Conservation (phyloP, 2,888 invertebrate species). For the Punctoribates punctum region DNA sequence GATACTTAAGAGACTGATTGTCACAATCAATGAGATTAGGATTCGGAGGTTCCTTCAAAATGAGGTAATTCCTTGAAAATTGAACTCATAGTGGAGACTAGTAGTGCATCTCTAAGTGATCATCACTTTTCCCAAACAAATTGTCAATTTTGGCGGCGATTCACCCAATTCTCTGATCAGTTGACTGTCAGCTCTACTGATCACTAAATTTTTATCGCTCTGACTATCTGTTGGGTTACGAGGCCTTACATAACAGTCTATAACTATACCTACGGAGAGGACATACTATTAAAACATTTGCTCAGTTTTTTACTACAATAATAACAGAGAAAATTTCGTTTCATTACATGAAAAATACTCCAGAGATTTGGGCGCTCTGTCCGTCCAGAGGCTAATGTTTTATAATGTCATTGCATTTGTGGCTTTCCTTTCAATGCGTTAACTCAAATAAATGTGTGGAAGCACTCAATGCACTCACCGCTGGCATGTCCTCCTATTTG, state of each 20-base stretch:
- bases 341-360: constrained; percentile 21
- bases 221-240: neutral
- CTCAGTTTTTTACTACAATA: neutral
- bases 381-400: neutral
- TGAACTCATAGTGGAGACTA: neutral
- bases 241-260: neutral
- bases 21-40: constrained; percentile 18
- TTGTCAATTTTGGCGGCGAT: constrained; percentile 34
- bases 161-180: constrained; percentile 18
- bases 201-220: constrained; percentile 32
- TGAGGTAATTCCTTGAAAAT: constrained; percentile 1
- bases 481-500: neutral
- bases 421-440: constrained; percentile 10
- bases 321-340: constrained; percentile 1
- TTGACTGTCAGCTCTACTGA: constrained; percentile 19
- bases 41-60: neutral
- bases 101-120: constrained; percentile 9
- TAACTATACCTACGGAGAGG: neutral
- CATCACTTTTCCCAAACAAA: constrained; percentile 23
- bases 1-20: constrained; percentile 27
- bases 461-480: constrained; percentile 3
- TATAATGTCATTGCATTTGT: constrained; percentile 23
- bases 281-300: constrained; percentile 28
- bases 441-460: constrained; percentile 22
- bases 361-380: constrained; percentile 18